phyloP scores from a whole-genome alignment of 2,888 invertebrate genomes.

The Dolomedes plantarius region DNA sequence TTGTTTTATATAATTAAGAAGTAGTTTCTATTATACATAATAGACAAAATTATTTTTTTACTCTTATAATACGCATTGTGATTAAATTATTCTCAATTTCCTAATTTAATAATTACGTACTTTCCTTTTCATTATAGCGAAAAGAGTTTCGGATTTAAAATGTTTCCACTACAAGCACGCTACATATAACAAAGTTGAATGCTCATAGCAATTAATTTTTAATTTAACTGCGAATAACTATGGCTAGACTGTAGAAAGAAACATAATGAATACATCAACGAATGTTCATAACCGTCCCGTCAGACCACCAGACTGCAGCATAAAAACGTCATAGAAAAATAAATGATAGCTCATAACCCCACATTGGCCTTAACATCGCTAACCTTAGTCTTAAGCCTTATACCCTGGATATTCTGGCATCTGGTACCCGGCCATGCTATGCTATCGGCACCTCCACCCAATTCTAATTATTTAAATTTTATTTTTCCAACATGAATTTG shows the following conservation, averaged over 20 bases:
- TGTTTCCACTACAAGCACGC: too few species aligned
- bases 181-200: neutral
- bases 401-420: neutral
- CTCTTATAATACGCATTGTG: too few species aligned
- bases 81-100: too few species aligned
- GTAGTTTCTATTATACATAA: too few species aligned
- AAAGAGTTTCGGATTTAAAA: too few species aligned
- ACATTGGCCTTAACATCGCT: neutral
- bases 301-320: neutral
- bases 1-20: too few species aligned
- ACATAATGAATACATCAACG: neutral
- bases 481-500: neutral
- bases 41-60: too few species aligned
- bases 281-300: neutral
- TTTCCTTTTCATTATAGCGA: too few species aligned
- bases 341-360: neutral
- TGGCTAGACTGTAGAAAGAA: neutral
- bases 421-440: neutral
- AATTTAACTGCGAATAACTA: neutral
- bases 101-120: too few species aligned
- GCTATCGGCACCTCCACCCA: neutral
- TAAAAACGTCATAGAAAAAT: neutral
- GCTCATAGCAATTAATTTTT: neutral
- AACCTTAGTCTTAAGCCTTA: neutral
- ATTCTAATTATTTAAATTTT: neutral